Percentiles rank a stretch among this genome's conserved stretches.
phyloP scores from a whole-genome alignment of 2,888 invertebrate species.

The Epicampocera succincta region DNA sequence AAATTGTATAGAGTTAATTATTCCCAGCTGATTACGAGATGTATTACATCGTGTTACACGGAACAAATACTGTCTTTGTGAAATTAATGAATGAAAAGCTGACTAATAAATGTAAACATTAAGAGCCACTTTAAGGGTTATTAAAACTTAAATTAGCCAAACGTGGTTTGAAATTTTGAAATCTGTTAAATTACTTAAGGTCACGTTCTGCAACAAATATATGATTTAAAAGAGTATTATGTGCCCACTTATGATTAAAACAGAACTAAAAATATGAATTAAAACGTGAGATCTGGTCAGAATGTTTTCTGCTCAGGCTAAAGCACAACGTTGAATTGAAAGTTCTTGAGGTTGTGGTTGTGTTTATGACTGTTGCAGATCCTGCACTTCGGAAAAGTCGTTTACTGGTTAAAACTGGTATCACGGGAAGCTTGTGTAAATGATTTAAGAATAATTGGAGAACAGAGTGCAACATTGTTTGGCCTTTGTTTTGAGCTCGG shows the following conservation, averaged over 20 bases:
- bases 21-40: constrained; percentile 55
- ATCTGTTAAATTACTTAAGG: not conserved
- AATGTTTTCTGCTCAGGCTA: not conserved
- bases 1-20: constrained; percentile 53
- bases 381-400: too few relatives aligned
- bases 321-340: too few relatives aligned
- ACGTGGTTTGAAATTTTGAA: constrained; percentile 53
- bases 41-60: constrained; percentile 27
- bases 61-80: constrained; percentile 21
- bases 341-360: too few relatives aligned
- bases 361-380: too few relatives aligned
- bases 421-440: too few relatives aligned
- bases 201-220: constrained; percentile 2
- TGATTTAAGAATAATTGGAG: too few relatives aligned
- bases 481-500: too few relatives aligned
- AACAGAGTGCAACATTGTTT: too few relatives aligned
- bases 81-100: not conserved
- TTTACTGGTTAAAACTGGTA: too few relatives aligned
- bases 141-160: constrained; percentile 59
- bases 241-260: not conserved
- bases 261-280: constrained; percentile 11
- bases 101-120: constrained; percentile 6
- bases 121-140: constrained; percentile 31
- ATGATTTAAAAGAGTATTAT: not conserved
- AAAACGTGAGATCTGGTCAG: not conserved